Evolutionary conservation across 1,140 invertebrate genomes (phyloP).

Genomic region (Bilobella aurantiaca): DNA sequence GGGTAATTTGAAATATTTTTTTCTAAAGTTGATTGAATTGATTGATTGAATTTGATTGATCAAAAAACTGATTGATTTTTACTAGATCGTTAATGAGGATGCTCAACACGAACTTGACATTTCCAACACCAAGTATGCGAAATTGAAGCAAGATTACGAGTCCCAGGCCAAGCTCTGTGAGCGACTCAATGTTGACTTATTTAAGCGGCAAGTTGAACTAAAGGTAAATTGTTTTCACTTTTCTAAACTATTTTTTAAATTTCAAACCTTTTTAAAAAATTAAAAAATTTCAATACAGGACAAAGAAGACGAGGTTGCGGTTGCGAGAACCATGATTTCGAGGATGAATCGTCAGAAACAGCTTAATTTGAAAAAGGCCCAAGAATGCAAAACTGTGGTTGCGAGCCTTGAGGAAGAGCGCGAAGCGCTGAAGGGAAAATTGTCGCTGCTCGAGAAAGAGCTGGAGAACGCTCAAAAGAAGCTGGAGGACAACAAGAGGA

Average conservation of each 20-base stretch:
- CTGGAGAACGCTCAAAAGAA: slow-evolving; percentile 18
- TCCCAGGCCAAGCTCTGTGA: background rate
- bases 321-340: slow-evolving; percentile 1
- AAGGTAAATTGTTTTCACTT: background rate
- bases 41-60: too few relatives aligned
- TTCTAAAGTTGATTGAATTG: background rate
- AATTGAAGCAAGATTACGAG: slow-evolving; percentile 12
- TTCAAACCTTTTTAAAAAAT: too few relatives aligned
- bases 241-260: background rate
- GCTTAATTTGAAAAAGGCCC: slow-evolving; percentile 7
- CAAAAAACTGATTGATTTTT: background rate
- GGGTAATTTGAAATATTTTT: background rate
- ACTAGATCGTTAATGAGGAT: slow-evolving; percentile 10
- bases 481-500: slow-evolving; percentile 18
- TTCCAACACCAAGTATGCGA: background rate
- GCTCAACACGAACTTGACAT: slow-evolving; percentile 8
- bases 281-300: slow-evolving; percentile 5
- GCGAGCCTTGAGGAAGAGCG: slow-evolving; percentile 9
- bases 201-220: background rate
- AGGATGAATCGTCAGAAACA: slow-evolving; percentile 11
- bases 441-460: slow-evolving; percentile 22
- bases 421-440: slow-evolving; percentile 16
- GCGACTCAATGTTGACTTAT: background rate
- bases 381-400: background rate
- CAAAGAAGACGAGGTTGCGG: background rate